Base-by-base conservation (phyloP, 2,888 invertebrate genomes). In the Blomia tropicalis region DNA sequence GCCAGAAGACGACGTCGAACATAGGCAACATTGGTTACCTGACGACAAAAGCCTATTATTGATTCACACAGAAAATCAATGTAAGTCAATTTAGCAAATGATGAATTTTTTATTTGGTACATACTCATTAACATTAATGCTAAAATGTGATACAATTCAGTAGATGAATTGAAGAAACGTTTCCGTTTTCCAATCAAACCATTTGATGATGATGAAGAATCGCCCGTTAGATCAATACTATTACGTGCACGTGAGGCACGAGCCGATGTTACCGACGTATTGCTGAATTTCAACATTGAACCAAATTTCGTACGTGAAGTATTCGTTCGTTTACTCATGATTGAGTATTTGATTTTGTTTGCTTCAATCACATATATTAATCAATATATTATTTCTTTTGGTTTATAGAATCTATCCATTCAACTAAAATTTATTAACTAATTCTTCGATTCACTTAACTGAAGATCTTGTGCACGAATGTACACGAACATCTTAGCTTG, bases 11-110 rank as follows among this genome's bases (percentile, higher is more conserved):
- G 30, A 27, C 53, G 44, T 17, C 30, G n/a, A n/a, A 65, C 25
- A n/a, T 53, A 25, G 2, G 30, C 23, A 17, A 30, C 27, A 41
- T 27, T 62, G 27, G 62, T 64, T 27, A 64, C 27, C 41, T 32
- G 36, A 14, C 64, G 62, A 36, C 64, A 64, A 19, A 64, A 5
- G n/a, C 58, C 59, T 59, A 41, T 14, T 41, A 41, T 14, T 14
- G 14, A 41, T 14, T 41, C 14, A n/a, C n/a, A n/a, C 14, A 47
- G 51, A 25, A 47, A n/a, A 7, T 17, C 7, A 7, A 36, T 17
- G 17, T 11, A 36, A 17, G 36, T 36, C 36, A 36, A 36, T 36
- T 7, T 7, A 11, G 7, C 7, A 36, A 17, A 17, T 36, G 17
- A 36, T 11, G 36, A 17, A 11, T 36, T 11, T 36, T 7, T 7